Evolutionary conservation across 2,888 invertebrate genomes (phyloP).

Genomic region (Rhogogaster chlorosoma): DNA sequence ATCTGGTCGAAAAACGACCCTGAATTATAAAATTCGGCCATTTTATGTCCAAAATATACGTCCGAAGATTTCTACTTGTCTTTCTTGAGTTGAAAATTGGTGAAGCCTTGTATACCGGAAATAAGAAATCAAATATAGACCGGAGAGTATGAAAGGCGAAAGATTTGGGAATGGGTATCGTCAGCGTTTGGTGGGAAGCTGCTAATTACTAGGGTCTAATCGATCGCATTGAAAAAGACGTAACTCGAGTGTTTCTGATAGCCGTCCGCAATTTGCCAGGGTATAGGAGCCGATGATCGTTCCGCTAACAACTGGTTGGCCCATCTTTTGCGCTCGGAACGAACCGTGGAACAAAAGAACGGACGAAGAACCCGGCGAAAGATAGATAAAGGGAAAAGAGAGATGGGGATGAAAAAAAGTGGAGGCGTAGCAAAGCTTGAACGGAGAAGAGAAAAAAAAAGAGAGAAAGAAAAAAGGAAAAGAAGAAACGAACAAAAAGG

Average conservation of each 20-base stretch:
- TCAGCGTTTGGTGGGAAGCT: slow-evolving; percentile 11
- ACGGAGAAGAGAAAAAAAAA: slow-evolving; percentile 6
- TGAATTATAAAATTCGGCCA: too few species aligned
- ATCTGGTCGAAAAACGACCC: too few species aligned
- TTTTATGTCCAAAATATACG: too few species aligned
- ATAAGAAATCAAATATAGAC: too few species aligned
- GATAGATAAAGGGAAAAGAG: slow-evolving; percentile 34
- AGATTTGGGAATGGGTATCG: background rate
- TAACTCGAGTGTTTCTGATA: slow-evolving; percentile 49
- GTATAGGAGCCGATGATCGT: slow-evolving; percentile 31
- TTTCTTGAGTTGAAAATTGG: too few species aligned
- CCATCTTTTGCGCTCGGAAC: slow-evolving; percentile 21
- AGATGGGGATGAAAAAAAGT: slow-evolving; percentile 3
- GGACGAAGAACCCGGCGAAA: slow-evolving; percentile 36
- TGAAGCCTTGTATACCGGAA: too few species aligned
- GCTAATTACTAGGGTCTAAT: slow-evolving; percentile 22
- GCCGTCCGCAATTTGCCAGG: slow-evolving; percentile 37
- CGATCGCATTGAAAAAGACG: slow-evolving; percentile 44
- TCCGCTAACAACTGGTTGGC: slow-evolving; percentile 36
- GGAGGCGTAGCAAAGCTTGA: slow-evolving; percentile 31
- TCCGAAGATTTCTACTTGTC: too few species aligned
- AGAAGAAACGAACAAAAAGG: background rate
- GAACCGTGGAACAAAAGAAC: slow-evolving; percentile 18
- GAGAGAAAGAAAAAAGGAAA: background rate
- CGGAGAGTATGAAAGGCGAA: too few species aligned